These are phyloP conservation scores for Carduelis carduelis DNA, from an alignment of 2,797 vertebrate genomes.

Conservation along the genomic window DNA sequence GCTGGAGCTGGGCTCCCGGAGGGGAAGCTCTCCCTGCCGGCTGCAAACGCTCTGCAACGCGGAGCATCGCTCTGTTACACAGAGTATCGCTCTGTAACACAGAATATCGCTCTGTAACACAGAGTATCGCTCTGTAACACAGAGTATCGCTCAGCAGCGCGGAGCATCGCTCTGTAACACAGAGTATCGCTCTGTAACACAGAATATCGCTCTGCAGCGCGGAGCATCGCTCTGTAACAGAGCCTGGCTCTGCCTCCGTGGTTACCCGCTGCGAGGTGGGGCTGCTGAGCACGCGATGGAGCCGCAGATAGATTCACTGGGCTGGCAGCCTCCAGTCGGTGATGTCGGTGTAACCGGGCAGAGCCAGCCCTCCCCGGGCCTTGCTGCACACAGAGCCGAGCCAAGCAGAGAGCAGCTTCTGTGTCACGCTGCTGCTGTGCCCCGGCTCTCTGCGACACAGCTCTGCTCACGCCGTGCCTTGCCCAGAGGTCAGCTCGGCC, in stretches of 20 bases:
- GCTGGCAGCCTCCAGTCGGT: background rate
- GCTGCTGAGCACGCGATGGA: background rate
- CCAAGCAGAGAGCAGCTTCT: background rate
- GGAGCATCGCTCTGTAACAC: accelerated
- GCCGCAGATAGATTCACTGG: accelerated
- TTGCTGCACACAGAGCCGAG: background rate
- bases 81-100: accelerated
- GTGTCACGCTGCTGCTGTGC: accelerated
- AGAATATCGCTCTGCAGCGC: too few species aligned
- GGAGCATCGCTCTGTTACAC: accelerated
- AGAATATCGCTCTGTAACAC: accelerated
- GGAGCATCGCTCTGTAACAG: too few species aligned
- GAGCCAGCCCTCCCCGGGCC: background rate
- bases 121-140: too few species aligned
- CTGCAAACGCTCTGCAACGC: background rate
- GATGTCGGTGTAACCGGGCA: background rate
- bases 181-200: too few species aligned
- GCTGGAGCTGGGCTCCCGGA: background rate
- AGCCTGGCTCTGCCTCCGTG: background rate
- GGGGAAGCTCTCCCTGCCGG: background rate
- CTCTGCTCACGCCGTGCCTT: background rate
- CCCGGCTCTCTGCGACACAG: background rate
- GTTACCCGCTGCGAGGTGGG: background rate
- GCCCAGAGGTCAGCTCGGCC: accelerated
- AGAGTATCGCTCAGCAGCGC: accelerated